phyloP scores from a whole-genome alignment of 2,888 invertebrate species.

The Griposia aprilina region DNA sequence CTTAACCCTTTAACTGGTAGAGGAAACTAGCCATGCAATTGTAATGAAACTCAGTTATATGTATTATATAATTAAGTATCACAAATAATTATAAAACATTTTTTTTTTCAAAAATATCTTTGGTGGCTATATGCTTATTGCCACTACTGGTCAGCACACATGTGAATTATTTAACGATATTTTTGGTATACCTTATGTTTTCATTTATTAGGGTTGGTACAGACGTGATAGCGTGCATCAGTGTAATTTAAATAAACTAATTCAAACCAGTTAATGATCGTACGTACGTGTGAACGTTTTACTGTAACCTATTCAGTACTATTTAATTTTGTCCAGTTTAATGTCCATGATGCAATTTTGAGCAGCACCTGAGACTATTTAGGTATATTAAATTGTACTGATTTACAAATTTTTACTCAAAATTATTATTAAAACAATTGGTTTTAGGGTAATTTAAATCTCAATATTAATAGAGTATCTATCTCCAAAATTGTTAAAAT shows the following conservation, averaged over 20 bases:
- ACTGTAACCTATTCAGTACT: background rate
- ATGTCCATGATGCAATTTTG: background rate
- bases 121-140: too few species aligned
- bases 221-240: slow-evolving; percentile 2
- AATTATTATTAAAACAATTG: background rate
- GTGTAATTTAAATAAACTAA: background rate
- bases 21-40: too few species aligned
- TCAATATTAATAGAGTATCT: too few species aligned
- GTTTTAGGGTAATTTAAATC: background rate
- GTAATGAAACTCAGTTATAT: too few species aligned
- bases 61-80: too few species aligned
- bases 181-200: too few species aligned
- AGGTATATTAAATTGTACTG: background rate
- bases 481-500: too few species aligned
- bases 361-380: background rate
- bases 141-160: too few species aligned
- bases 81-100: too few species aligned
- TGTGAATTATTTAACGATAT: too few species aligned
- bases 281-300: slow-evolving; percentile 2
- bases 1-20: too few species aligned
- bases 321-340: background rate
- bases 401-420: background rate
- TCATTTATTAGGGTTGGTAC: background rate
- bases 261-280: slow-evolving; percentile 6
- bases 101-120: too few species aligned